A percentile compares a stretch with the other conserved stretches of the same genome.
phyloP scores from a whole-genome alignment of 1,140 invertebrate genomes.

The Scaptomyza montana region DNA sequence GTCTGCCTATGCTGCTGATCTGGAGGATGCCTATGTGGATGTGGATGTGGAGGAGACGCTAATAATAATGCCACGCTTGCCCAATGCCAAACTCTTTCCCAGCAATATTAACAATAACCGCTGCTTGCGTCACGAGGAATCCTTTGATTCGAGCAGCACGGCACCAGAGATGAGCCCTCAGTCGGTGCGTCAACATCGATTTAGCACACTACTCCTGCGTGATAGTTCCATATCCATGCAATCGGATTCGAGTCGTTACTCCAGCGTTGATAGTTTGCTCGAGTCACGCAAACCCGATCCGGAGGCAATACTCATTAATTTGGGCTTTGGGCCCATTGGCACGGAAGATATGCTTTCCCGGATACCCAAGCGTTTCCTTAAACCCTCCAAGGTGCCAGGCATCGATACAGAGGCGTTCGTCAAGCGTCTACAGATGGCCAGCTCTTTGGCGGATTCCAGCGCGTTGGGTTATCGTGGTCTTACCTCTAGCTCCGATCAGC shows the following conservation, averaged over 20 bases:
- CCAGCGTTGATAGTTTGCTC: conserved; percentile 89
- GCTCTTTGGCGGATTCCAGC: conserved; percentile 86
- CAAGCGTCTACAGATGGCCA: conserved; percentile 86
- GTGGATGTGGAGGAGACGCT: conserved; percentile 1
- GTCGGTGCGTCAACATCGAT: conserved; percentile 60
- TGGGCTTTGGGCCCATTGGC: conserved; percentile 86
- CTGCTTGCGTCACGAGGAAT: conserved; percentile 71
- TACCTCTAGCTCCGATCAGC: conserved; percentile 84
- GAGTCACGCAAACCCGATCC: conserved; percentile 88
- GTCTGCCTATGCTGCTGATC: conserved; percentile 64
- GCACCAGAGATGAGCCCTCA: conserved; percentile 63
- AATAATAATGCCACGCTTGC: conserved; percentile 19
- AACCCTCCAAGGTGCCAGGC: conserved; percentile 86
- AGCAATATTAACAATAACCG: conserved; percentile 18
- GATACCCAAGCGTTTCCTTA: conserved; percentile 87
- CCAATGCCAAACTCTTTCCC: conserved; percentile 5
- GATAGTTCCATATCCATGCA: conserved; percentile 86
- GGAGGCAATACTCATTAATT: conserved; percentile 87
- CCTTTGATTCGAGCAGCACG: conserved; percentile 71
- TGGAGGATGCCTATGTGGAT: conserved; percentile 56
- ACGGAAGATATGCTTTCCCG: conserved; percentile 84
- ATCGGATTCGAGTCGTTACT: conserved; percentile 88
- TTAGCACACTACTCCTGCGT: conserved; percentile 81
- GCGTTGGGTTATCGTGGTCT: conserved; percentile 87
- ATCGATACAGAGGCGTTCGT: conserved; percentile 87